Evolutionary conservation across 2,797 vertebrate species (phyloP), one percentile per base, ranked within the genome.

Genomic region (Hapalemur alaotrensis): DNA sequence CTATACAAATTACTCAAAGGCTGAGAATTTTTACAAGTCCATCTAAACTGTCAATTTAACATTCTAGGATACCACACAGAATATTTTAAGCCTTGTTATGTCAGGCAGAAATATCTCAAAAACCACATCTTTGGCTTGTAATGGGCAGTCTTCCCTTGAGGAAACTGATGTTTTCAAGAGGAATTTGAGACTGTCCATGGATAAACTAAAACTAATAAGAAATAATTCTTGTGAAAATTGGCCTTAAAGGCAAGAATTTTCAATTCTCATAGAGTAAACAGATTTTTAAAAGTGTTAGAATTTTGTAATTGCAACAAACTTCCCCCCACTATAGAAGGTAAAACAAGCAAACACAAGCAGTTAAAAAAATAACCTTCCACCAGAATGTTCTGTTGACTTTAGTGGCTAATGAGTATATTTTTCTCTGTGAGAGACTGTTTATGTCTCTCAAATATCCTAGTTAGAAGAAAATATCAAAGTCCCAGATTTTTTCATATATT

Each of bases 201-300:
- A 91, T 93, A 97, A 95, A 80, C 14, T 86, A 93, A 97, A 96
- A 52, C 63, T 93, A 92, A 91, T 91, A 95, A 85, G 90, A 95
- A 96, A 96, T 86, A 92, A 89, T 94, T 96, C 43, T 95, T 92
- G 38, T 72, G 85, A 96, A 88, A 93, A 92, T 79, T 6, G 9
- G 9, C 35, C 32, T 96, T 52, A 95, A 1, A 95, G 73, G 32
- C 41, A 96, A 93, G 46, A 96, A 76, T 89, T 38, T 90, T n/a
- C 10, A 82, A 83, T 93, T 96, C 43, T 89, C 75, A 92, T 7
- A 81, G 72, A 83, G 25, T 75, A 96, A 97, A 93, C 15, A 63
- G 11, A 90, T 86, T 90, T 97, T 84, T 73, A 5, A 59, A 59
- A 95, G n/a, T 75, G 32, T 95, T 85, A 95, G 69, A 94, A 75